These are phyloP conservation scores for Fundulus diaphanus DNA, from an alignment of 2,797 vertebrate species.

Conservation along the genomic window DNA sequence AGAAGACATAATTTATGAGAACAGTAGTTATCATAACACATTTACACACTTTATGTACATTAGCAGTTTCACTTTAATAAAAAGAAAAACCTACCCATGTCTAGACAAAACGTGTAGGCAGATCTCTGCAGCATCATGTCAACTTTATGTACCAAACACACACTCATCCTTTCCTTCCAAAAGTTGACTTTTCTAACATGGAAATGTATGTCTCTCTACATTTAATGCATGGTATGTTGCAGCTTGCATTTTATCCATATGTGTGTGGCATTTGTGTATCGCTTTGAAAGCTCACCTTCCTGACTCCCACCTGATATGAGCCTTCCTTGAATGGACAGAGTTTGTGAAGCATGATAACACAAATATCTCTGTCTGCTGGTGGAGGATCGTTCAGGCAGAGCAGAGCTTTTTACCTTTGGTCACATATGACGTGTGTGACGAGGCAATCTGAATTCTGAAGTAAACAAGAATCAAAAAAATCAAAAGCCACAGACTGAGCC, in stretches of 20 bases:
- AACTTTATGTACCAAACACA: constrained; percentile 83
- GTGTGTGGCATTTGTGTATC: not conserved
- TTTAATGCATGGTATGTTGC: not conserved
- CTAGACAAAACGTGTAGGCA: constrained; percentile 77
- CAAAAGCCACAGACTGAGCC: constrained; percentile 1
- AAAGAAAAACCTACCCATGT: too few relatives aligned
- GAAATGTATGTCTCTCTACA: not conserved
- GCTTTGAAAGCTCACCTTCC: constrained; percentile 82
- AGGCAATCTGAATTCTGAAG: not conserved
- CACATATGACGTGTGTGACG: constrained; percentile 18
- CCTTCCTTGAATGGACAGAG: constrained; percentile 83
- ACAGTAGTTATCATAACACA: too few relatives aligned
- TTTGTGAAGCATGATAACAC: constrained; percentile 87
- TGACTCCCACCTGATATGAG: constrained; percentile 89
- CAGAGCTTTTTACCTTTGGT: constrained; percentile 89
- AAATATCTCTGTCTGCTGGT: constrained; percentile 86
- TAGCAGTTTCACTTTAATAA: too few relatives aligned
- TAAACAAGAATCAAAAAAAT: constrained; percentile 5
- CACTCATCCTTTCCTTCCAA: constrained; percentile 90
- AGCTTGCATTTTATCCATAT: not conserved
- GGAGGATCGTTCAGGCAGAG: constrained; percentile 84
- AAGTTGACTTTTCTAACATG: constrained; percentile 79
- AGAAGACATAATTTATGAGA: too few relatives aligned
- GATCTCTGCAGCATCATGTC: constrained; percentile 90
- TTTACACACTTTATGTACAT: too few relatives aligned